These are phyloP conservation scores for Galerucella nymphaeae DNA, from an alignment of 2,888 invertebrate genomes.

Conservation along the genomic window DNA sequence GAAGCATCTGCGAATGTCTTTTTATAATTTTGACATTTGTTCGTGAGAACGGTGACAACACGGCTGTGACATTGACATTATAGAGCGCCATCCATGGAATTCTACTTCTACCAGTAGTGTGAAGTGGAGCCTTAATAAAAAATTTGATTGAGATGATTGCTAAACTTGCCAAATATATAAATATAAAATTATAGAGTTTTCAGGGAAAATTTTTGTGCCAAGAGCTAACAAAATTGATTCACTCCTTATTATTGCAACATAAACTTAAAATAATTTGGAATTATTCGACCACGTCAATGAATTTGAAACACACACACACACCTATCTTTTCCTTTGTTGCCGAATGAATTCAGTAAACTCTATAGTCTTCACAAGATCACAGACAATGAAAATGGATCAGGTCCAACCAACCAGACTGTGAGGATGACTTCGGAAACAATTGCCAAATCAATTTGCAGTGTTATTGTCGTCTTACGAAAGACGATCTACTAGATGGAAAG, in stretches of 20 bases:
- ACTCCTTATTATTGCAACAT: neutral
- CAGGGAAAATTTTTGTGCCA: no score
- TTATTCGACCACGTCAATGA: neutral
- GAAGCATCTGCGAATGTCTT: no score
- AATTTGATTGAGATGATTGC: no score
- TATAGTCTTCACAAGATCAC: neutral
- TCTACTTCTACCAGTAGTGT: no score
- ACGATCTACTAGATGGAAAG: constrained; percentile 14
- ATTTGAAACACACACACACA: neutral
- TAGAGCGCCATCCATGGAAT: no score
- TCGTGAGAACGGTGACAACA: no score
- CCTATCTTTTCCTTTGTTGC: neutral
- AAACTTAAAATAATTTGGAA: neutral
- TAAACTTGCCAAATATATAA: no score
- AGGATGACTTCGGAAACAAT: constrained; percentile 17
- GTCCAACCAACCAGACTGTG: neutral
- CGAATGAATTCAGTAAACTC: neutral
- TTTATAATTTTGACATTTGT: no score
- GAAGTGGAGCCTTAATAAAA: no score
- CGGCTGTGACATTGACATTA: no score
- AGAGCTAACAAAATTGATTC: neutral
- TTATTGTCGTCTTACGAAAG: constrained; percentile 14
- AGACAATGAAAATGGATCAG: constrained; percentile 17
- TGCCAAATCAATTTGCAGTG: constrained; percentile 24
- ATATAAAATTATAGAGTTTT: no score